Evolutionary conservation across 2,113 vertebrate species (phyloP).

Genomic region (Climacteris rufus): DNA sequence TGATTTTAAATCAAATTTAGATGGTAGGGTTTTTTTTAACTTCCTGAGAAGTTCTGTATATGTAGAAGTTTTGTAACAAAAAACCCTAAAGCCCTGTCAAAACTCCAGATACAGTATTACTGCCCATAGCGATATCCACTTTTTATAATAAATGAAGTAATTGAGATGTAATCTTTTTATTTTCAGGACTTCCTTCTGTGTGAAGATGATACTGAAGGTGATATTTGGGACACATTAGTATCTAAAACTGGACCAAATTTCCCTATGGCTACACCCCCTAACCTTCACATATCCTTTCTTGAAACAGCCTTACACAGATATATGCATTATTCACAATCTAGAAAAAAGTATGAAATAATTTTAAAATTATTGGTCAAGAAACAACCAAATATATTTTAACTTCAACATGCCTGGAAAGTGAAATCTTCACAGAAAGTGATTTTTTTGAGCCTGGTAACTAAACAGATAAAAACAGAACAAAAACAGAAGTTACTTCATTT

Average conservation of each 20-base stretch:
- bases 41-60: background rate
- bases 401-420: background rate
- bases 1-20: background rate
- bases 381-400: background rate
- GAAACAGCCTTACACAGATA: background rate
- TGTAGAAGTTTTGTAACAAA: background rate
- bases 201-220: background rate
- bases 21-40: background rate
- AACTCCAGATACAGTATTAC: background rate
- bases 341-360: background rate
- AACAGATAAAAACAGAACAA: background rate
- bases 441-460: background rate
- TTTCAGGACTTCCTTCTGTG: background rate
- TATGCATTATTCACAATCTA: background rate
- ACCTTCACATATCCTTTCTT: background rate
- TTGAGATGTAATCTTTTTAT: background rate
- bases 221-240: background rate
- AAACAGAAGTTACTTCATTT: background rate
- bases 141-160: background rate
- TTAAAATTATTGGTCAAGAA: background rate
- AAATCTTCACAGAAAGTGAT: background rate
- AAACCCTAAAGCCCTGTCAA: background rate
- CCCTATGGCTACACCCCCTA: background rate
- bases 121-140: background rate
- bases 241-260: background rate